Evolutionary conservation across 2,113 vertebrate species (phyloP), one percentile per base, ranked within the genome.

Genomic region (Ellobius talpinus): DNA sequence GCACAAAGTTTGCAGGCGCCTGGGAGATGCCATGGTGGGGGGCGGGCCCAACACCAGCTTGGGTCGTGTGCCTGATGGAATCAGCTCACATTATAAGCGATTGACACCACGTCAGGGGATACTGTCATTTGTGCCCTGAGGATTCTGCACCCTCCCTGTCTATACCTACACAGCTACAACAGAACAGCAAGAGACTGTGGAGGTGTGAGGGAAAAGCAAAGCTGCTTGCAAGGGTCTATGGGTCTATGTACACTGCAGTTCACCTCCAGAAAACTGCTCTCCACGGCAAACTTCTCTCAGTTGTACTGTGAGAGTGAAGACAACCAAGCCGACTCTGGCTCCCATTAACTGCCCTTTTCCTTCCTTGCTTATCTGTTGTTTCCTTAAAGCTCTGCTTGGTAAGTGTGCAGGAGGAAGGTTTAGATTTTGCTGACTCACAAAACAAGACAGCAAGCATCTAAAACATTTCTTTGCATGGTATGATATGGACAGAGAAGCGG

Each of bases 341-440:
- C 26, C 93, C 68, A 36, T 65, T 90, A 95, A 88, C 92, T 95
- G 96, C 47, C 42, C 92, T 81, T 90, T 90, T 95, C 85, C 96
- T 87, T 82, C 78, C 58, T 47, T 84, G 89, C 95, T 87, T 55
- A 61, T 78, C 87, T 77, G 88, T 68, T 97, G 90, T 73, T 97
- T 97, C 97, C 96, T 95, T 55, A 91, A 74, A 74, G 47, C 65
- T 92, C 91, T 77, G 52, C 17, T 92, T 52, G 78, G 78, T 95
- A 82, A 96, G 91, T 73, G 55, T 8, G 55, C 47, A 55, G 29
- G 26, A 72, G 63, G 82, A 79, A 68, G 78, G 26, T 58, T 52
- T 61, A 36, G 55, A 79, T 63, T 93, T 89, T 94, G 93, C 82
- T 85, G 89, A 81, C 81, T 93, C 84, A 90, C 65, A 93, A 89